These are phyloP conservation scores for Acleris emargana DNA, from an alignment of 2,888 invertebrate species.

Conservation along the genomic window DNA sequence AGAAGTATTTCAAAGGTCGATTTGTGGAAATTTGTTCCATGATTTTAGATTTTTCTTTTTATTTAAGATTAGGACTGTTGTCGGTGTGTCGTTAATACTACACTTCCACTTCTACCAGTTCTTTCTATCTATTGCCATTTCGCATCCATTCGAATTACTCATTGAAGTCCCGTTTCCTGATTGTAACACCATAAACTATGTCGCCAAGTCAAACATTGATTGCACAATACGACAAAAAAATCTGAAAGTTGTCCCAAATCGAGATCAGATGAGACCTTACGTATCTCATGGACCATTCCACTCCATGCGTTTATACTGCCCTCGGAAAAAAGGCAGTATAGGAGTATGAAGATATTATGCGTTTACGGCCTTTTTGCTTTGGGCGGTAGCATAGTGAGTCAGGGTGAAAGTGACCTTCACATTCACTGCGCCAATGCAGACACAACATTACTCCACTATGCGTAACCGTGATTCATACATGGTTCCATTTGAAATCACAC, in stretches of 20 bases:
- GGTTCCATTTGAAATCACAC: not conserved
- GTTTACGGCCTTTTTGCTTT: too few relatives aligned
- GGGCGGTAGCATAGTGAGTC: constrained; percentile 49
- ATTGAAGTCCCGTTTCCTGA: not conserved
- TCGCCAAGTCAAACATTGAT: not conserved
- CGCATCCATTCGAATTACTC: not conserved
- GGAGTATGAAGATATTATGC: too few relatives aligned
- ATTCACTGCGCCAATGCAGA: constrained; percentile 43
- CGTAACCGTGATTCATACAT: constrained; percentile 44
- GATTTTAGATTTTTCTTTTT: too few relatives aligned
- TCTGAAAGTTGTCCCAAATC: constrained; percentile 29
- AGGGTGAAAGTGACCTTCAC: constrained; percentile 71
- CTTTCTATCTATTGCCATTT: too few relatives aligned
- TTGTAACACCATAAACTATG: too few relatives aligned
- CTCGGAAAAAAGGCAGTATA: too few relatives aligned
- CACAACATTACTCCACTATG: constrained; percentile 49
- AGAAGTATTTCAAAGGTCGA: too few relatives aligned
- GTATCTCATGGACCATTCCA: constrained; percentile 2
- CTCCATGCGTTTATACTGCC: too few relatives aligned
- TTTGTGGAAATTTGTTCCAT: too few relatives aligned
- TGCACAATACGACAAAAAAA: constrained; percentile 6
- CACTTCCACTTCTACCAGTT: too few relatives aligned
- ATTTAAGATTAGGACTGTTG: too few relatives aligned
- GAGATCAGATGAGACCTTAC: constrained; percentile 27
- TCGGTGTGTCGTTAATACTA: too few relatives aligned